Percentiles rank a stretch among this genome's conserved stretches.
These are phyloP conservation scores for Zaprionus africanus DNA, from an alignment of 1,140 invertebrate species.

Conservation along the genomic window DNA sequence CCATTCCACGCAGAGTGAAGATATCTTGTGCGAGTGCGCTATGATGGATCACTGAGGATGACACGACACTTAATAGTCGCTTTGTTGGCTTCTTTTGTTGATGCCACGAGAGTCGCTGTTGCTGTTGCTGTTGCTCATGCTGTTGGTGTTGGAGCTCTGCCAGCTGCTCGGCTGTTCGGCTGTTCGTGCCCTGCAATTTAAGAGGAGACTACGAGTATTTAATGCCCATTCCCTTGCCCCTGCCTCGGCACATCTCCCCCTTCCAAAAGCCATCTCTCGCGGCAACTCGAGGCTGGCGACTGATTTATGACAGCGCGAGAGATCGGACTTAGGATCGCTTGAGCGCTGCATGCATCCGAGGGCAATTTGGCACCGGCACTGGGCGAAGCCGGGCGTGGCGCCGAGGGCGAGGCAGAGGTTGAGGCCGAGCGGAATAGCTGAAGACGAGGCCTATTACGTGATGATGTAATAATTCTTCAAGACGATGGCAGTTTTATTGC, in stretches of 20 bases:
- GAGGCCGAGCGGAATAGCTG: conserved; percentile 23
- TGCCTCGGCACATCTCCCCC: background rate
- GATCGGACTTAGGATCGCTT: conserved; percentile 46
- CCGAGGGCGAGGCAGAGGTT: conserved; percentile 35
- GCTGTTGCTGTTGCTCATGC: conserved; percentile 23
- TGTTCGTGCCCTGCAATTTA: conserved; percentile 71
- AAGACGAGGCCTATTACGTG: conserved; percentile 69
- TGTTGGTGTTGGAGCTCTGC: conserved; percentile 16
- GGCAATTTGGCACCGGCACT: conserved; percentile 59
- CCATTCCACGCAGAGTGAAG: conserved; percentile 22
- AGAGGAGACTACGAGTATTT: conserved; percentile 68
- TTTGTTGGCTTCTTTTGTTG: conserved; percentile 56
- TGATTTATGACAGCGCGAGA: conserved; percentile 75
- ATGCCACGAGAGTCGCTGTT: conserved; percentile 16
- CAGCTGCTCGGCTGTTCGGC: conserved; percentile 41
- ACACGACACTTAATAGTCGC: conserved; percentile 75
- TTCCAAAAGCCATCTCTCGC: conserved; percentile 1
- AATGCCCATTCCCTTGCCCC: conserved; percentile 52
- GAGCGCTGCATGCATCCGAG: conserved; percentile 48
- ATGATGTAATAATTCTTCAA: conserved; percentile 80
- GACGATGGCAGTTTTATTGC: conserved; percentile 77
- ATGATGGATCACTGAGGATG: conserved; percentile 77
- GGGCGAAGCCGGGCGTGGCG: conserved; percentile 61
- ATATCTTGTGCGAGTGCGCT: conserved; percentile 52
- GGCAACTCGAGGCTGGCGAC: conserved; percentile 63